Evolutionary conservation across 2,113 vertebrate species (phyloP).

Genomic region (Neoarius graeffei): DNA sequence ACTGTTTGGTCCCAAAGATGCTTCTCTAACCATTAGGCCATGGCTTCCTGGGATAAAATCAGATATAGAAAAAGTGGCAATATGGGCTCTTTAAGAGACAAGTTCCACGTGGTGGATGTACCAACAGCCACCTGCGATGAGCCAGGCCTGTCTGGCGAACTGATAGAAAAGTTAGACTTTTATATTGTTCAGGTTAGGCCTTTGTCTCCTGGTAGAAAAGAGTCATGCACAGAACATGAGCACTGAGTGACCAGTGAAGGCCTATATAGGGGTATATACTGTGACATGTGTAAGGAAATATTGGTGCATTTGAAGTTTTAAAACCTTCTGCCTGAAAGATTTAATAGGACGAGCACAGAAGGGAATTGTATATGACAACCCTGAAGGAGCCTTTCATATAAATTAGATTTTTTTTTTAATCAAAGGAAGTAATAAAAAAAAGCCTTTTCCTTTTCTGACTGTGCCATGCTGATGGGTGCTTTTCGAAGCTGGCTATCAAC

Average conservation of each 20-base stretch:
- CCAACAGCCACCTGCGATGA: slow-evolving; percentile 51
- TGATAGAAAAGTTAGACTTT: slow-evolving; percentile 74
- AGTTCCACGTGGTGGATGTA: slow-evolving; percentile 10
- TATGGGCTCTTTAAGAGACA: not conserved
- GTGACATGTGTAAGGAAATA: slow-evolving; percentile 76
- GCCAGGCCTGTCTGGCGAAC: slow-evolving; percentile 35
- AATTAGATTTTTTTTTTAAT: slow-evolving; percentile 72
- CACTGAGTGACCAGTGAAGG: slow-evolving; percentile 64
- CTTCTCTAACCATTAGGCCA: too few species aligned
- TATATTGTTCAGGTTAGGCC: slow-evolving; percentile 61
- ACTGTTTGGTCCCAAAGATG: too few species aligned
- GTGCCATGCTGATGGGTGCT: slow-evolving; percentile 65
- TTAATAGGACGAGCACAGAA: slow-evolving; percentile 61
- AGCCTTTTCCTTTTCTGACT: slow-evolving; percentile 52
- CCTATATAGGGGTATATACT: slow-evolving; percentile 67
- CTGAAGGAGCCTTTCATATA: slow-evolving; percentile 64
- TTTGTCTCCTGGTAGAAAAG: slow-evolving; percentile 61
- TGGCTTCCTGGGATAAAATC: not conserved
- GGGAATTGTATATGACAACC: slow-evolving; percentile 69
- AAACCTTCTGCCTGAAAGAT: slow-evolving; percentile 80
- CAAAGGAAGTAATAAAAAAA: slow-evolving; percentile 77
- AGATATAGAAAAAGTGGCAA: not conserved
- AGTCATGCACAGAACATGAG: slow-evolving; percentile 61
- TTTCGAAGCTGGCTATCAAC: slow-evolving; percentile 63
- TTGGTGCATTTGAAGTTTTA: slow-evolving; percentile 79